These are phyloP conservation scores for Colossoma macropomum DNA, from an alignment of 2,113 vertebrate species.

Conservation along the genomic window DNA sequence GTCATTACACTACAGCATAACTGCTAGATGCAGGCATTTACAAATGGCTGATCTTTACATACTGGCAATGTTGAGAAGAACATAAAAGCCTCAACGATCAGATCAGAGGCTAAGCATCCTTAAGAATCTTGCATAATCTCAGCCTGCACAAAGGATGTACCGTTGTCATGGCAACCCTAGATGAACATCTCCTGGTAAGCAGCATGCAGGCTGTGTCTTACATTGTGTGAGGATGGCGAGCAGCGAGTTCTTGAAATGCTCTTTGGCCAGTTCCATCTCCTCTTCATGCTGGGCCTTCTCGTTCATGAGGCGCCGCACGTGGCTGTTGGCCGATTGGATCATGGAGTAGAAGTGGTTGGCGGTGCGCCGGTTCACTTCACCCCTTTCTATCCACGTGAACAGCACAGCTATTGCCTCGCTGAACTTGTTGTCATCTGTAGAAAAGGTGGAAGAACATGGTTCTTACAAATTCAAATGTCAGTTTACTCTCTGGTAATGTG, in stretches of 20 bases:
- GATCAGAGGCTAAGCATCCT: constrained; percentile 45
- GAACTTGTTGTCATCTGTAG: constrained; percentile 90
- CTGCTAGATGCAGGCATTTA: constrained; percentile 20
- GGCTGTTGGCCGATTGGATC: constrained; percentile 90
- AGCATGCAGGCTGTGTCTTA: constrained; percentile 75
- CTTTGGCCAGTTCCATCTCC: constrained; percentile 88
- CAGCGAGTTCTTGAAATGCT: constrained; percentile 87
- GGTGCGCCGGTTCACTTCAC: constrained; percentile 86
- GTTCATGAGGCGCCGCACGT: constrained; percentile 85
- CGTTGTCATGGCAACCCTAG: constrained; percentile 56
- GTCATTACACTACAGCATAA: not conserved
- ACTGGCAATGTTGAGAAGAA: constrained; percentile 13
- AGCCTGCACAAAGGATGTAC: constrained; percentile 41
- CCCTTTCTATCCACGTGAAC: constrained; percentile 88
- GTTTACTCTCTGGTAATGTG: not conserved
- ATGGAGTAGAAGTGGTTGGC: constrained; percentile 92
- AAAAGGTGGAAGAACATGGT: constrained; percentile 42
- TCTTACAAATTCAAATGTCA: not conserved
- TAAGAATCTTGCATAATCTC: constrained; percentile 49
- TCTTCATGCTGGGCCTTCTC: constrained; percentile 89
- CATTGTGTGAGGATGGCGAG: constrained; percentile 88
- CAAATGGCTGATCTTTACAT: constrained; percentile 19
- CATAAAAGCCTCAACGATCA: constrained; percentile 29
- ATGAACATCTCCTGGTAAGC: constrained; percentile 45
- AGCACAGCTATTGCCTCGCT: constrained; percentile 86